Evolutionary conservation across 2,888 invertebrate species (phyloP).

Genomic region (Dendrolimus houi): DNA sequence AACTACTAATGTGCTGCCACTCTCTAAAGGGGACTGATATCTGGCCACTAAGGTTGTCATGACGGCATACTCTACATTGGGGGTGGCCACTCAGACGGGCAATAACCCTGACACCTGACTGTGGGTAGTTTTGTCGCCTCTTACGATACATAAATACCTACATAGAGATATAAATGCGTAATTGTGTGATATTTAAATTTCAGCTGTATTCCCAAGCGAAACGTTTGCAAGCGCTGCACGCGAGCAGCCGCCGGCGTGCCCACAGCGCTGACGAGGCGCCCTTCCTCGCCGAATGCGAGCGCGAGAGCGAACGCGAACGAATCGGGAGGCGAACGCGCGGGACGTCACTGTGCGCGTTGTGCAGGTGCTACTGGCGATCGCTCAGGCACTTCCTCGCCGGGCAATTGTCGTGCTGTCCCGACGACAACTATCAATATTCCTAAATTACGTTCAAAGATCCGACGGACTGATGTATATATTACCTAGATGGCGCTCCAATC

Average conservation of each 20-base stretch:
- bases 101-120: no score
- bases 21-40: no score
- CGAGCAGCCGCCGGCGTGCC: conserved; percentile 10
- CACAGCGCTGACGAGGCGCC: conserved; percentile 15
- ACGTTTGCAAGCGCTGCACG: conserved; percentile 27
- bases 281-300: conserved; percentile 8
- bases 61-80: no score
- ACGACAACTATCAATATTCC: conserved; percentile 6
- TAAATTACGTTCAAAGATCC: not conserved
- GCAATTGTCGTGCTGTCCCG: conserved; percentile 20
- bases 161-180: no score
- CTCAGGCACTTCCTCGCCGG: conserved; percentile 31
- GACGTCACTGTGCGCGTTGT: conserved; percentile 38
- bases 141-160: no score
- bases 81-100: no score
- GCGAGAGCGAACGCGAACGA: conserved; percentile 8
- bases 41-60: no score
- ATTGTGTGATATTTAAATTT: not conserved
- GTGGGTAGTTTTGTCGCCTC: no score
- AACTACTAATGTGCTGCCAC: no score
- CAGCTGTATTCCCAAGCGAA: conserved; percentile 52
- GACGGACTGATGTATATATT: no score
- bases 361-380: conserved; percentile 47
- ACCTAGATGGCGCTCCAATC: no score
- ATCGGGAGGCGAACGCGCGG: conserved; percentile 7